Conservation (phyloP, 2,797 vertebrate genomes). For the Dipus sagitta region DNA sequence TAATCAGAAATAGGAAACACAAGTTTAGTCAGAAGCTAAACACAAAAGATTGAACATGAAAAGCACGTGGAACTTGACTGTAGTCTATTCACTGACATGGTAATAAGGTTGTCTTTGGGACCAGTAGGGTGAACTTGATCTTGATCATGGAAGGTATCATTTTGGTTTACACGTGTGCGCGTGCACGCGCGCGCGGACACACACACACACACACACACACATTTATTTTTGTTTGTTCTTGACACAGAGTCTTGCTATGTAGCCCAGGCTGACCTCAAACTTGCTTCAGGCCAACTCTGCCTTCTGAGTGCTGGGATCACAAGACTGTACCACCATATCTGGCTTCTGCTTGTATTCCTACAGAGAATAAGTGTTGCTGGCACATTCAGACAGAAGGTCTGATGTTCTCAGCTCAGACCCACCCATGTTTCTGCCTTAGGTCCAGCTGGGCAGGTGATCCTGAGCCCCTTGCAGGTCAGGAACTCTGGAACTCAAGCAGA, state of each 20-base stretch:
- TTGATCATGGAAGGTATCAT: too few species aligned
- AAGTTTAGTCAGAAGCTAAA: neutral
- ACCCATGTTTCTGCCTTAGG: neutral
- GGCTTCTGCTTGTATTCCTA: neutral
- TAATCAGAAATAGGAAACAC: neutral
- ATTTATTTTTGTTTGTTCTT: neutral
- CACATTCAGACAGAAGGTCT: neutral
- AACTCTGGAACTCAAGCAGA: neutral
- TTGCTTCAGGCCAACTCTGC: neutral
- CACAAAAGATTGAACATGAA: neutral
- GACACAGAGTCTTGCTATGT: neutral
- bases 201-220: neutral
- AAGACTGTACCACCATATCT: neutral
- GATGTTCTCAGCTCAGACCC: fast-evolving
- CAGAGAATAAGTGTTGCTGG: neutral
- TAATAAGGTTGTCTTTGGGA: too few species aligned
- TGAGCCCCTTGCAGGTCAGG: fast-evolving
- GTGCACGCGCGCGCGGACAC: too few species aligned
- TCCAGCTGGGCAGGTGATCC: neutral
- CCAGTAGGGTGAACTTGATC: fast-evolving
- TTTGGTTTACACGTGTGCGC: too few species aligned
- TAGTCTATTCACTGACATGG: fast-evolving
- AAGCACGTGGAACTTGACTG: neutral
- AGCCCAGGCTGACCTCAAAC: neutral
- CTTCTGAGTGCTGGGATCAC: neutral